Conservation (phyloP, 2,797 vertebrate species). For the Argya squamiceps region DNA sequence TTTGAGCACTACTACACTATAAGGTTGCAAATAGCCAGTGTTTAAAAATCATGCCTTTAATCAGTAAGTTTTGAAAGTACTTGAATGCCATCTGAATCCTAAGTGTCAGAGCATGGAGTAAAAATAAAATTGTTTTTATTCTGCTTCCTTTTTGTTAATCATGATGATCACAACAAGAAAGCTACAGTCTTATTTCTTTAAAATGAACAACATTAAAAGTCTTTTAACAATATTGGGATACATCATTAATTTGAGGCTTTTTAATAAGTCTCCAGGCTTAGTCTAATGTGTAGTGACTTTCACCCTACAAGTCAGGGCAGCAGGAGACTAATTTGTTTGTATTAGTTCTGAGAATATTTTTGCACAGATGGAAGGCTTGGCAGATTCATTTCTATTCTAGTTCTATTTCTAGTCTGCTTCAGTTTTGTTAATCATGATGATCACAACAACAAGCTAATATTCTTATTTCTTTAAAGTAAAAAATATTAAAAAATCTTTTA, state of each 20-base stretch:
- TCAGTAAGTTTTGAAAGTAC: not conserved
- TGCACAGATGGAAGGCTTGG: not conserved
- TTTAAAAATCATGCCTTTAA: not conserved
- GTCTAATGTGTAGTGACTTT: not conserved
- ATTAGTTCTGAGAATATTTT: not conserved
- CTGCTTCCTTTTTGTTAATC: constrained; percentile 26
- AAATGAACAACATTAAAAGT: constrained; percentile 32
- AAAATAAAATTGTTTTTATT: not conserved
- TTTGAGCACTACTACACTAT: not conserved
- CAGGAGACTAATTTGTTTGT: not conserved
- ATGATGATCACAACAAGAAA: not conserved
- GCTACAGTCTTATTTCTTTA: not conserved
- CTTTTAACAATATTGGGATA: not conserved
- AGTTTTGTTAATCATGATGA: constrained; percentile 31
- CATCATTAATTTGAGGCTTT: not conserved
- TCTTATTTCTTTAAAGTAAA: constrained; percentile 55
- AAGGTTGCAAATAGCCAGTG: not conserved
- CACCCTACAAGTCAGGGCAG: not conserved
- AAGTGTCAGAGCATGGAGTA: not conserved
- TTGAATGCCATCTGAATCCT: not conserved
- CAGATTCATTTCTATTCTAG: not conserved
- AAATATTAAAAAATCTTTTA: not conserved
- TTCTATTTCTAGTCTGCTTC: not conserved
- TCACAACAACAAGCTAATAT: not conserved
- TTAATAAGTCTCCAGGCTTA: not conserved